Conservation (phyloP, 2,888 invertebrate species). For the Aphidius colemani region DNA sequence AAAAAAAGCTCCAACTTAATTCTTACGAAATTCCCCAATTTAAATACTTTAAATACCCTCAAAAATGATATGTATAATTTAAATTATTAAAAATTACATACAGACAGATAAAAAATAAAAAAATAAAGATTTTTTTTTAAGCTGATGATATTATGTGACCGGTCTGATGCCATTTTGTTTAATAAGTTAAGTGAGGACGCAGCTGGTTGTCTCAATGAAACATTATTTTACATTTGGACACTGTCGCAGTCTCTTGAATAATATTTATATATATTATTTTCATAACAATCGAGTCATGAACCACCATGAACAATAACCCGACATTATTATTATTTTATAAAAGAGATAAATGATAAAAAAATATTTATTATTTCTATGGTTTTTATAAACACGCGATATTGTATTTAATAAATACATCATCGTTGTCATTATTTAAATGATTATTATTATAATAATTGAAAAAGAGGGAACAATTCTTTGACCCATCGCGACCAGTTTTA, state of each 20-base stretch:
- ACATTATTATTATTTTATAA: slow-evolving; percentile 14
- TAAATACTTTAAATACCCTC: too few species aligned
- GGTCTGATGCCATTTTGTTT: slow-evolving; percentile 47
- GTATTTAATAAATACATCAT: slow-evolving; percentile 22
- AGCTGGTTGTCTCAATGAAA: slow-evolving; percentile 59
- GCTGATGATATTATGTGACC: too few species aligned
- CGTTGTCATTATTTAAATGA: too few species aligned
- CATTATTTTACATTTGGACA: slow-evolving; percentile 55
- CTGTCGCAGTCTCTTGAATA: slow-evolving; percentile 31
- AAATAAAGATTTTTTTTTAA: too few species aligned
- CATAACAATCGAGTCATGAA: too few species aligned
- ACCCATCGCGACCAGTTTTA: too few species aligned
- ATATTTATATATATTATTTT: slow-evolving; percentile 9
- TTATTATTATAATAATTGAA: background rate
- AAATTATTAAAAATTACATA: too few species aligned
- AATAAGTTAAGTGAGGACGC: slow-evolving; percentile 60
- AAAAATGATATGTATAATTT: too few species aligned
- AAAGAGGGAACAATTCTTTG: slow-evolving; percentile 21
- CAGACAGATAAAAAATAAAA: too few species aligned
- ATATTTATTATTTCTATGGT: too few species aligned
- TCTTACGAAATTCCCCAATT: too few species aligned
- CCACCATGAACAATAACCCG: slow-evolving; percentile 1
- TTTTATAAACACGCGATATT: slow-evolving; percentile 28
- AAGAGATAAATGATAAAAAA: slow-evolving; percentile 4
- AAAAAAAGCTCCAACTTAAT: too few species aligned